Evolutionary conservation across 2,113 vertebrate species (phyloP).

Genomic region (Orcinus orca): DNA sequence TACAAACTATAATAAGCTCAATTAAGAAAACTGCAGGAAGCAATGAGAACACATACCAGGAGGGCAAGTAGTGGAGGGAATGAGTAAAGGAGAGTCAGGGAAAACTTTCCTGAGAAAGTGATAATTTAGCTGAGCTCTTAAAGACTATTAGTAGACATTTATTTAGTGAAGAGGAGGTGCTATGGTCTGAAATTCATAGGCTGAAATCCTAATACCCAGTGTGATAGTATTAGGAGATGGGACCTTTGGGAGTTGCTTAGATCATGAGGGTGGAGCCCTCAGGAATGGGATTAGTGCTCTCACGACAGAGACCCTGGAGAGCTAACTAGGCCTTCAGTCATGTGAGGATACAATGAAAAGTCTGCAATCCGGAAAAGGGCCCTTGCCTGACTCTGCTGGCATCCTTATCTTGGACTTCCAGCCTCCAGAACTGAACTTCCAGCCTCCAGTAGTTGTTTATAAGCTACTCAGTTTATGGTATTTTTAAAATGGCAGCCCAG

Average conservation of each 20-base stretch:
- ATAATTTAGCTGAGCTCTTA: background rate
- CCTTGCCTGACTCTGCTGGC: background rate
- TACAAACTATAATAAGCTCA: background rate
- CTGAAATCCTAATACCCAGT: background rate
- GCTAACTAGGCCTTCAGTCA: background rate
- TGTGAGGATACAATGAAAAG: background rate
- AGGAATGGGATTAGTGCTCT: background rate
- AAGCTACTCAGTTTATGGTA: background rate
- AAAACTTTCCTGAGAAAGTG: slow-evolving; percentile 20
- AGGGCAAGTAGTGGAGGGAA: background rate
- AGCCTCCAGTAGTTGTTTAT: background rate
- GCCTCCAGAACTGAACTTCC: background rate
- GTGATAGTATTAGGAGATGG: background rate
- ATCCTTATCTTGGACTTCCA: background rate
- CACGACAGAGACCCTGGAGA: background rate
- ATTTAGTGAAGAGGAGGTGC: background rate
- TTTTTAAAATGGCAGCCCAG: background rate
- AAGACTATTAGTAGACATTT: slow-evolving; percentile 6
- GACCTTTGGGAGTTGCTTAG: background rate
- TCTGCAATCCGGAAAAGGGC: background rate
- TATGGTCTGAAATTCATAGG: background rate
- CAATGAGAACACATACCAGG: background rate
- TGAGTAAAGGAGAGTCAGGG: background rate
- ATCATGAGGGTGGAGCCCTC: background rate
- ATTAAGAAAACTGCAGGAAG: background rate